Evolutionary conservation across 2,113 vertebrate species (phyloP), one percentile per base, ranked within the genome.

Genomic region (Ailuropoda melanoleuca): DNA sequence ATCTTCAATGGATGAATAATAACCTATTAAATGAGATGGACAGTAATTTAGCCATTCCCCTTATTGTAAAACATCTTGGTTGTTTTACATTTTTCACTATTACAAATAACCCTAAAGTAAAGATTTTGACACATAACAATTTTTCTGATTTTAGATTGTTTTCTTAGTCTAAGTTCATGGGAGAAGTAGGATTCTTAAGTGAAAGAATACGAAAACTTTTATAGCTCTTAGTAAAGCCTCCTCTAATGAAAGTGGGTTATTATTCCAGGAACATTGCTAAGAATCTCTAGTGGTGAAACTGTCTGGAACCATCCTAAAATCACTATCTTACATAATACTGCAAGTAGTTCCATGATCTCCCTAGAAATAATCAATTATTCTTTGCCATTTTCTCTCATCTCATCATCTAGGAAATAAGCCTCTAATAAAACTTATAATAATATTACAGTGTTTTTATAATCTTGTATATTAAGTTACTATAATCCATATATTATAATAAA

Each of bases 101-200:
- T 75, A 53, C 1, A 91, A 93, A 91, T 62, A 77, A 96, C 17
- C 6, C 50, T 70, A 60, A 74, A 75, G 50, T 93, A 0, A 93
- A 82, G 53, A 64, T 87, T 94, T 95, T 78, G 82, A 77, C 6
- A 86, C 17, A 74, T 0, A 53, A 4, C 12, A 85, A 55, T 86
- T 85, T 85, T 80, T 68, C 55, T 86, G 72, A 85, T 56, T 85
- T 89, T 81, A 55, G 55, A 89, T 56, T 70, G 77, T 87, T 72
- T 95, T 66, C 86, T 74, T 80, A 90, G 26, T 74, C 15, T 88
- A 23, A 93, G 90, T 85, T 62, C 85, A 88, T 13, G 4, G 15
- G 85, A 88, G 15, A 89, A 88, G 31, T 53, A 87, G 26, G 80
- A 93, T 64, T 92, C 89, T 95, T 92, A 19, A 78, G 56, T 55